Base-by-base conservation (phyloP, 1,140 invertebrate species). In the Calliopsis andreniformis region DNA sequence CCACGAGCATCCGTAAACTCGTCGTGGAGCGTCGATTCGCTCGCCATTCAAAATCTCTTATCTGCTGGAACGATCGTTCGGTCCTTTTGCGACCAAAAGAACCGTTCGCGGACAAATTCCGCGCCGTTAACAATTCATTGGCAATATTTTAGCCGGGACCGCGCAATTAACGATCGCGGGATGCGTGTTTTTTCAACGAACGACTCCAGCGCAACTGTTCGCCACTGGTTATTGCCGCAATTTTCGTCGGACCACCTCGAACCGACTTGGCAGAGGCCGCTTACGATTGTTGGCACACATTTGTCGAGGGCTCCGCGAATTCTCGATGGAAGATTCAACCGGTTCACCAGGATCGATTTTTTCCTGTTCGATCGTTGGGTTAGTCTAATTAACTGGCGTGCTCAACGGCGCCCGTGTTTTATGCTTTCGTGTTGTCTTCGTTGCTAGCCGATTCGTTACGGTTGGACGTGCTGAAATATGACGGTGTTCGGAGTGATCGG, bases 241-340 rank as follows among this genome's bases (percentile, higher is more conserved):
- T 10, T 28, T 20, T 12, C 56, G 75, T 82, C 47, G 49, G n/a
- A n/a, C n/a, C n/a, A n/a, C n/a, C n/a, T n/a, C n/a, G n/a, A n/a
- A n/a, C n/a, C n/a, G n/a, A n/a, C n/a, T n/a, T n/a, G n/a, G n/a
- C n/a, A n/a, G 55, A 43, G 75, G 62, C 39, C 16, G 10, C n/a
- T n/a, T 59, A 71, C 78, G 43, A 80, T 82, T 80, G 35, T 72
- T 53, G 80, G 79, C 79, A 77, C 30, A 77, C 79, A 82, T 78
- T 76, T 76, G 58, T 49, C 39, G 4, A 4, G 14, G 10, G n/a
- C 16, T 39, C 49, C 39, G 18, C n/a, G 42, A n/a, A n/a, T n/a
- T n/a, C n/a, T n/a, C n/a, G n/a, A 2, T 7, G 28, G n/a, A 47
- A 12, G 59, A 51, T 63, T 53, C 32, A 73, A 66, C 49, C 35